Evolutionary conservation across 23 tunicate species (phyloP).

Genomic region (Oikopleura albicans): DNA sequence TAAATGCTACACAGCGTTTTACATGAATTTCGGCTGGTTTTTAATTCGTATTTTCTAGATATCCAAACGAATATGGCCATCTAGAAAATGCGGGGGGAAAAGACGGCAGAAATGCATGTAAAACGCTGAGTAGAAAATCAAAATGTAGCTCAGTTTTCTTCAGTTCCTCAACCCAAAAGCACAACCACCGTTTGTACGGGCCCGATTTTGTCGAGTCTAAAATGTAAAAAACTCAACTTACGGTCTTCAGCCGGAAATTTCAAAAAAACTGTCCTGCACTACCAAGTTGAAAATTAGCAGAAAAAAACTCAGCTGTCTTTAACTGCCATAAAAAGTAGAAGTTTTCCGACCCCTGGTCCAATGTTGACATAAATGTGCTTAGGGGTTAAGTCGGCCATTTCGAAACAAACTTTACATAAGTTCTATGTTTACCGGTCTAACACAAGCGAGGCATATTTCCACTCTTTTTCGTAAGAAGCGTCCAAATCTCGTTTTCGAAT

Average conservation of each 20-base stretch:
- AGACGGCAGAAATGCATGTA: not conserved
- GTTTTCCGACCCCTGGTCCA: no score
- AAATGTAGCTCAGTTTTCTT: no score
- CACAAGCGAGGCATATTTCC: not conserved
- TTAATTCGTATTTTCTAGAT: not conserved
- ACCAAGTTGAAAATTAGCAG: not conserved
- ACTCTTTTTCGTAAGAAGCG: not conserved
- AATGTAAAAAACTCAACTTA: no score
- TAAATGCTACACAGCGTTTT: not conserved
- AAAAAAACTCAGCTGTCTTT: no score
- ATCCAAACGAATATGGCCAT: not conserved
- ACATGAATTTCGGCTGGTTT: not conserved
- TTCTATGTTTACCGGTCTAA: not conserved
- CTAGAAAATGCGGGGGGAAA: not conserved
- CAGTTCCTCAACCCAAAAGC: no score
- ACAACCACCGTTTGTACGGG: no score
- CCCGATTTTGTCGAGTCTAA: no score
- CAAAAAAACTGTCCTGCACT: not conserved
- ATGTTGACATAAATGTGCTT: no score
- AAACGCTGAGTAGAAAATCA: no score
- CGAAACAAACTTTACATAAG: no score
- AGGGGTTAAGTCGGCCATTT: no score
- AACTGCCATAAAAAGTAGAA: no score
- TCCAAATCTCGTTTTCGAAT: not conserved
- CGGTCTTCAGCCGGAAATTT: not conserved